These are phyloP conservation scores for Tethea ocularis DNA, from an alignment of 2,888 invertebrate genomes.

Conservation along the genomic window DNA sequence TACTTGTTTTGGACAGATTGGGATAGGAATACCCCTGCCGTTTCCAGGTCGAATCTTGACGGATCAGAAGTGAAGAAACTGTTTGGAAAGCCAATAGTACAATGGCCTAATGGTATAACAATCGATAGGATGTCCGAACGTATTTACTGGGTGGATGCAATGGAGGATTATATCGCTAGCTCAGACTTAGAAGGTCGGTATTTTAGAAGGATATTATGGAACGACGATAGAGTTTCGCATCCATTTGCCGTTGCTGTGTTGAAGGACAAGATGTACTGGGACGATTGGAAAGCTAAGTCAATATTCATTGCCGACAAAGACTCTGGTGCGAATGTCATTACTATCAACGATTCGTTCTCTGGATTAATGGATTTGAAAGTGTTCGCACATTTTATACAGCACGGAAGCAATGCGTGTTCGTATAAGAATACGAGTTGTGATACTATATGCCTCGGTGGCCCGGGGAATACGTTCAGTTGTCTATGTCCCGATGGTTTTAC, in stretches of 20 bases:
- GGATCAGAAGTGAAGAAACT: constrained; percentile 87
- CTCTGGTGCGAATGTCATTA: constrained; percentile 85
- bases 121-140: constrained; percentile 92
- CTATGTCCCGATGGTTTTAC: constrained; percentile 92
- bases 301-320: constrained; percentile 92
- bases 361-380: constrained; percentile 93
- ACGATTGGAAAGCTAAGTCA: constrained; percentile 92
- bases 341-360: constrained; percentile 85
- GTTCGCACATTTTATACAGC: constrained; percentile 89
- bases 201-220: constrained; percentile 86
- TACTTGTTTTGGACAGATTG: constrained; percentile 95
- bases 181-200: constrained; percentile 88
- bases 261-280: constrained; percentile 94
- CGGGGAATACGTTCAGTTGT: constrained; percentile 87
- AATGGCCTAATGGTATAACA: constrained; percentile 95
- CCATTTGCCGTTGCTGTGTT: constrained; percentile 94
- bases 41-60: constrained; percentile 91
- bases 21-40: constrained; percentile 90
- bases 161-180: constrained; percentile 91
- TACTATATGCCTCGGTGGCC: constrained; percentile 91
- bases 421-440: constrained; percentile 85
- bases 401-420: constrained; percentile 89
- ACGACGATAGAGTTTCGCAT: constrained; percentile 88
- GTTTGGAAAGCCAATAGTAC: constrained; percentile 86
- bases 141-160: constrained; percentile 95